phyloP scores from a whole-genome alignment of 2,888 invertebrate genomes.

The Onthophagus sagittarius region DNA sequence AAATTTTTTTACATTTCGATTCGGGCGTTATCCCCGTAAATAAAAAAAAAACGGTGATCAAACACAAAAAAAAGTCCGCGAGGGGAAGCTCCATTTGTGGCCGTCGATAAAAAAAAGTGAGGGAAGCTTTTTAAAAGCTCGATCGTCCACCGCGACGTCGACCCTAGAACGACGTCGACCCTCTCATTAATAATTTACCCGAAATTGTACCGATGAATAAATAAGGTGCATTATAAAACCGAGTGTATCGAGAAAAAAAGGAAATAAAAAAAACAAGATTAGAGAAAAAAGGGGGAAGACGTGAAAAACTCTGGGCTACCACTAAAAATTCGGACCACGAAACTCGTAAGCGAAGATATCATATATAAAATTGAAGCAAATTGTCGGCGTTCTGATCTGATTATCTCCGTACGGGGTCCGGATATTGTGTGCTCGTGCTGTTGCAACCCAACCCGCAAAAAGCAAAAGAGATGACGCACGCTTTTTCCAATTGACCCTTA shows the following conservation, averaged over 20 bases:
- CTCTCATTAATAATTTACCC: slow-evolving; percentile 49
- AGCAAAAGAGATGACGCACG: slow-evolving; percentile 30
- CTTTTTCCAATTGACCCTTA: slow-evolving; percentile 24
- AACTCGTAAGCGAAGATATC: slow-evolving; percentile 42
- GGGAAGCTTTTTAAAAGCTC: slow-evolving; percentile 46
- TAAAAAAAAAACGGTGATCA: background rate
- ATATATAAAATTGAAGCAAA: slow-evolving; percentile 47
- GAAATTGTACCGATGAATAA: slow-evolving; percentile 50
- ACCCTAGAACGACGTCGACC: slow-evolving; percentile 41
- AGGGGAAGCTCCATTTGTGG: slow-evolving; percentile 2
- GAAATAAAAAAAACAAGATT: background rate
- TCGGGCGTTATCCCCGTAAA: slow-evolving; percentile 6
- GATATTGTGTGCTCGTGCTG: slow-evolving; percentile 33
- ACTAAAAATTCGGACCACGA: slow-evolving; percentile 42
- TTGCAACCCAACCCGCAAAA: slow-evolving; percentile 21
- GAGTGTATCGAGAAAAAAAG: slow-evolving; percentile 8
- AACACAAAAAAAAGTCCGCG: slow-evolving; percentile 1
- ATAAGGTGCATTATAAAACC: slow-evolving; percentile 45
- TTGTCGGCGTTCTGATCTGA: slow-evolving; percentile 45
- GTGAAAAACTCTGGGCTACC: slow-evolving; percentile 2
- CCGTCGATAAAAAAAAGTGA: slow-evolving; percentile 40
- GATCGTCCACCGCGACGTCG: slow-evolving; percentile 6
- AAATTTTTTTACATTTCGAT: background rate
- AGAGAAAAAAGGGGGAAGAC: background rate
- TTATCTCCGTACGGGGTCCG: slow-evolving; percentile 36